Base-by-base conservation (phyloP, 2,797 vertebrate genomes). In the Fistularia commersonii region DNA sequence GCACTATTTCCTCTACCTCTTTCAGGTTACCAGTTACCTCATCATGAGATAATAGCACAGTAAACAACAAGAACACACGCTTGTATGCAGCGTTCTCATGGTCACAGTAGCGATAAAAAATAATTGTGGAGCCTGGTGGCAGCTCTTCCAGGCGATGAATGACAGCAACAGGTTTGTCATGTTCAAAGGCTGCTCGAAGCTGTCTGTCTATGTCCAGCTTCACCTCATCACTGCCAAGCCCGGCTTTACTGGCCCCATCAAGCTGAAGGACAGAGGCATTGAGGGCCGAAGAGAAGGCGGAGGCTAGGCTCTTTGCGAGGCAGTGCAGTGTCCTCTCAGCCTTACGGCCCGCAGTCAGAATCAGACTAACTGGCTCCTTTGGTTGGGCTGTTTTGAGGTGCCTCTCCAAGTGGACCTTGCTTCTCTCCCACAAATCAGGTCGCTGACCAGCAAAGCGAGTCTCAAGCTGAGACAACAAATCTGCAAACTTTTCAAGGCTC, bases 71-170 rank as follows among this genome's bases (percentile, higher is more conserved):
- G 8, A 94, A 93, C 54, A 90, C 93, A 0, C 76, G 87, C 76
- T 96, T 98, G 60, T 92, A 98, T 11, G 93, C 92, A 0, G 96
- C 91, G 0, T 80, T 94, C 76, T 96, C 92, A 0, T 98, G 95
- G 78, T 98, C 96, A 0, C 97, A 98, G 74, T 98, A 98, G 61
- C 94, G 97, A 72, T 98, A 98, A 76, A 99, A 98, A 72, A 99
- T 98, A 39, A 98, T 85, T 0, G 94, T 93, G 69, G 95, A 91
- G 23, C 89, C 91, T 0, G 95, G 90, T 0, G 95, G 95, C 40
- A 99, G 85, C 60, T 91, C 86, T 44, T 97, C 95, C 0, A 98
- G 91, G 48, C 51, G 91, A 34, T 97, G 92, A 8, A 99, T 71
- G 36, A 98, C 90, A 0, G 92, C 95, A 3, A 83, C 92, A 0